Base-by-base conservation (phyloP, 2,797 vertebrate genomes). In the Betta splendens region DNA sequence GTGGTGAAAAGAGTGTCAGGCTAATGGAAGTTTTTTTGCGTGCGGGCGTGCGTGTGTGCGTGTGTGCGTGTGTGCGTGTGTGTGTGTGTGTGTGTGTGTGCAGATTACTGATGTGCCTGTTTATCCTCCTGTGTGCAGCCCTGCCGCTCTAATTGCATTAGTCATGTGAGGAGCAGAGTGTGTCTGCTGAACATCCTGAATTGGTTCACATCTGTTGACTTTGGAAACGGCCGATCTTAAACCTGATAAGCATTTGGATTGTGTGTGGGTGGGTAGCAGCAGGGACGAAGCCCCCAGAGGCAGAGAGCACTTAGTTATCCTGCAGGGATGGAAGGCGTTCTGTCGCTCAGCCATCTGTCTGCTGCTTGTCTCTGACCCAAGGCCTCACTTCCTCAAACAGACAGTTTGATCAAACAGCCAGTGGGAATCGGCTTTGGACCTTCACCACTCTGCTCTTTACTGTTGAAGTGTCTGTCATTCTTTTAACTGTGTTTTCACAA, bases 171-270 rank as follows among this genome's bases (percentile, higher is more conserved):
- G 77, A 60, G 68, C 75, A 61, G 59, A 73, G 81, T 77, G 79
- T 80, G 75, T 72, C 75, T 76, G 79, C 70, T 75, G 83, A 80
- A 77, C 74, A 75, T 79, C 66, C 68, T 68, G 57, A 69, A 84
- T 75, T 77, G 74, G 62, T 56, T 61, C 74, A 86, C 86, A 88
- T 85, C 85, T 91, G 89, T 87, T 89, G 85, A 88, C 86, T 89
- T 87, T 89, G 73, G 79, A 87, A 88, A 86, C 77, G 78, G 82
- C 70, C 77, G 75, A 90, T 88, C 77, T 76, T 83, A 85, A 86
- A 89, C 75, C 78, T 81, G 87, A 90, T 87, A 87, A 66, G 78
- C 77, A 79, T 80, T 88, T 79, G 75, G 77, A 58, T 69, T 37
- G 46, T 61, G 52, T 46, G 38, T 39, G 44, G 39, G 49, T 42